phyloP scores from a whole-genome alignment of 2,797 vertebrate genomes.

The Phataginus tetradactyla region DNA sequence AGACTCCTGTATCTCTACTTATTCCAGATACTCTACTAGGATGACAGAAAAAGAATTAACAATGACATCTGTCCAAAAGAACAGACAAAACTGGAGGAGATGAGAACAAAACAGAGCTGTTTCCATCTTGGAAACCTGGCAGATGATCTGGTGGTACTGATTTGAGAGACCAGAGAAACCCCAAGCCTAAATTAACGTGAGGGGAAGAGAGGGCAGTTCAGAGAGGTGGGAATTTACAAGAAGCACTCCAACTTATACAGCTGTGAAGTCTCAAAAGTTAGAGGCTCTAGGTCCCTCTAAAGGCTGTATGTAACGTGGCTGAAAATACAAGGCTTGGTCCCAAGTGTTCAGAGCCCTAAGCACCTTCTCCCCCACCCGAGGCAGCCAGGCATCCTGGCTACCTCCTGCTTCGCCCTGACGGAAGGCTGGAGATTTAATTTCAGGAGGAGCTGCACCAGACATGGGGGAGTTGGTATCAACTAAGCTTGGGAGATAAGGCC shows the following conservation, averaged over 20 bases:
- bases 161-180: background rate
- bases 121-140: background rate
- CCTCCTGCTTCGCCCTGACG: background rate
- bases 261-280: background rate
- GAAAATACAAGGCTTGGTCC: background rate
- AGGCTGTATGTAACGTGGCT: background rate
- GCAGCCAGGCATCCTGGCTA: background rate
- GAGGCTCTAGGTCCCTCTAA: background rate
- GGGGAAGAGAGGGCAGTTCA: background rate
- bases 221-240: background rate
- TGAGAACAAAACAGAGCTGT: background rate
- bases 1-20: background rate
- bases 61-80: background rate
- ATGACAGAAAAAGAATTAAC: background rate
- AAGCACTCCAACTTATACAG: background rate
- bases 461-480: background rate
- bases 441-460: background rate
- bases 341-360: background rate
- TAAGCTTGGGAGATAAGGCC: background rate
- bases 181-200: background rate
- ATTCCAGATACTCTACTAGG: slow-evolving; percentile 14
- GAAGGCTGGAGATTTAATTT: background rate
- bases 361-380: background rate
- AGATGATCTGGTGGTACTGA: background rate
- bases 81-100: slow-evolving; percentile 1